Evolutionary conservation across 2,888 invertebrate genomes (phyloP).

Genomic region (Elaeidobius kamerunicus): DNA sequence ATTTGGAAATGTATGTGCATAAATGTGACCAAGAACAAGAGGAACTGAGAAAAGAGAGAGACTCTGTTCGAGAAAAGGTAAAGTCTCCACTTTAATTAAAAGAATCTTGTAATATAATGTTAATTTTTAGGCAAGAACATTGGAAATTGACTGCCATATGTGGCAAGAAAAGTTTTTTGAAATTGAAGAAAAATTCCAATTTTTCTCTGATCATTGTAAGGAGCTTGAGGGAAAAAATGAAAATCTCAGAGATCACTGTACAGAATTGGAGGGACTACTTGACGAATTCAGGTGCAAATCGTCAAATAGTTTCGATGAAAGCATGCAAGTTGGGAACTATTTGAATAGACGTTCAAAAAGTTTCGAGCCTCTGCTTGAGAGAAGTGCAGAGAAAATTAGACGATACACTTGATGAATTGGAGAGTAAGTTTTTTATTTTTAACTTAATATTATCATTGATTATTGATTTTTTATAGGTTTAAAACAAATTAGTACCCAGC

Average conservation of each 20-base stretch:
- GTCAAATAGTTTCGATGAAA: conserved; percentile 29
- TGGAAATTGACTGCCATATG: conserved; percentile 42
- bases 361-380: conserved; percentile 36
- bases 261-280: conserved; percentile 49
- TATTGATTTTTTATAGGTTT: too few species aligned
- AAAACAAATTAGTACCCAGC: too few species aligned
- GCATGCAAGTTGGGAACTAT: conserved; percentile 24
- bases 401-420: conserved; percentile 23
- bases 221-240: conserved; percentile 40
- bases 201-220: conserved; percentile 37
- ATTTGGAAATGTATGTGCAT: conserved; percentile 54
- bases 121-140: conserved; percentile 47
- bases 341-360: conserved; percentile 30
- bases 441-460: too few species aligned
- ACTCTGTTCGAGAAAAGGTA: conserved; percentile 50
- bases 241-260: conserved; percentile 40
- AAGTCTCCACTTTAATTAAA: not conserved
- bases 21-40: conserved; percentile 54
- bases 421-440: too few species aligned
- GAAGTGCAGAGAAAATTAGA: conserved; percentile 44
- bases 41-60: conserved; percentile 54
- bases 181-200: conserved; percentile 40
- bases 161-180: conserved; percentile 43
- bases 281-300: conserved; percentile 46
- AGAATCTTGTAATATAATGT: too few species aligned